phyloP scores from a whole-genome alignment of 2,113 vertebrate species.

The Falco punctatus region DNA sequence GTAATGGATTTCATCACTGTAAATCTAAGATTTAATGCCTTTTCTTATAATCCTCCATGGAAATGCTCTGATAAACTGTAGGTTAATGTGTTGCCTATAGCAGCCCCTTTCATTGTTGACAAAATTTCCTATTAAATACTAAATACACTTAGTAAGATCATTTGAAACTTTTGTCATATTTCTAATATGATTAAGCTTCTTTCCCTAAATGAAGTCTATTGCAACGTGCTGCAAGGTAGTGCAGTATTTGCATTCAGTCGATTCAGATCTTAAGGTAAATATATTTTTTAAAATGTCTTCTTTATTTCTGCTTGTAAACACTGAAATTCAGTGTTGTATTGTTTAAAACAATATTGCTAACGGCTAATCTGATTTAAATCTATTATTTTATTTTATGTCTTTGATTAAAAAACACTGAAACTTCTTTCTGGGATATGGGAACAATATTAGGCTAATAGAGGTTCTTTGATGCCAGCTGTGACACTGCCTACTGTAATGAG shows the following conservation, averaged over 20 bases:
- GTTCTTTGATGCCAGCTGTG: neutral
- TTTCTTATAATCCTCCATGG: conserved; percentile 37
- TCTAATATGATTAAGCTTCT: conserved; percentile 14
- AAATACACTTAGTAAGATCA: neutral
- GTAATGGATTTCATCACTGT: neutral
- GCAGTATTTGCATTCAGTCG: neutral
- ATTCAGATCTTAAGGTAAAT: neutral
- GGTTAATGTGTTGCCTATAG: neutral
- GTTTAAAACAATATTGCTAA: neutral
- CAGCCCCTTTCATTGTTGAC: conserved; percentile 30
- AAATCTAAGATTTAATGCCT: neutral
- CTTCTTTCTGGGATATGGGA: neutral
- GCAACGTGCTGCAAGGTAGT: neutral
- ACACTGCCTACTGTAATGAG: neutral
- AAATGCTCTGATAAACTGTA: conserved; percentile 41
- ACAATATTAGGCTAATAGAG: neutral
- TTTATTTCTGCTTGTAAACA: neutral
- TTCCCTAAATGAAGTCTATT: neutral
- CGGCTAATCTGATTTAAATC: neutral
- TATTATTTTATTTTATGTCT: neutral
- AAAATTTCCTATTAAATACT: conserved; percentile 21
- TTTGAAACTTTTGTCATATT: conserved; percentile 1
- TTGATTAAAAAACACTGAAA: neutral
- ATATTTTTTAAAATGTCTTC: neutral
- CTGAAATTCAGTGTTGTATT: neutral